Evolutionary conservation across 2,888 invertebrate species (phyloP).

Genomic region (Spisula solida): DNA sequence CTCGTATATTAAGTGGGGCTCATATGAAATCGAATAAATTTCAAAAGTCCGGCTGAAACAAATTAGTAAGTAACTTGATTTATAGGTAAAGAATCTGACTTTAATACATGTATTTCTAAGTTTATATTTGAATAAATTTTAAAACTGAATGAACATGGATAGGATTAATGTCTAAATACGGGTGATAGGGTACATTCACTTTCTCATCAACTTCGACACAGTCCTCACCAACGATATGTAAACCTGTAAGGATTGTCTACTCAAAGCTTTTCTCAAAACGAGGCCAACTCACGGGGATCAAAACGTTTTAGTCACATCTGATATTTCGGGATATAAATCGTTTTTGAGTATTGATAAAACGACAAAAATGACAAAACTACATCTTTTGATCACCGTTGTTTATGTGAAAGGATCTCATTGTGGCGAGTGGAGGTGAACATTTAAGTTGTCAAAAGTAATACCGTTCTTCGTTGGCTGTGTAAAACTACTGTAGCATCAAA

Average conservation of each 20-base stretch:
- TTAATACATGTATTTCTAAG: not conserved
- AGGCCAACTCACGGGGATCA: slow-evolving; percentile 2
- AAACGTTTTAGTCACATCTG: not conserved
- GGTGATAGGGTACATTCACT: not conserved
- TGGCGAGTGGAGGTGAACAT: not conserved
- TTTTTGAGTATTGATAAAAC: not conserved
- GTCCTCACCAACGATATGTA: not conserved
- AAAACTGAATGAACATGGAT: not conserved
- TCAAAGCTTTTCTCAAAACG: not conserved
- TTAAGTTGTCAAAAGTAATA: slow-evolving; percentile 12
- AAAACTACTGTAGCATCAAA: not conserved
- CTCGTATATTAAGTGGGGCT: too few species aligned
- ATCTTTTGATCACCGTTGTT: not conserved
- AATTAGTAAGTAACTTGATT: too few species aligned
- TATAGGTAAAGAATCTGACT: not conserved
- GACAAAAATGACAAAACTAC: not conserved
- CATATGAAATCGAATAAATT: too few species aligned
- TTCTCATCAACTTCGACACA: not conserved
- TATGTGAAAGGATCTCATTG: not conserved
- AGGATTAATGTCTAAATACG: not conserved
- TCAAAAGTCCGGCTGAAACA: too few species aligned
- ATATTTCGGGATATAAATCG: not conserved
- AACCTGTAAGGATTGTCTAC: not conserved
- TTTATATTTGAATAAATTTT: not conserved
- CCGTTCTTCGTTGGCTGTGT: not conserved